Conservation (phyloP, 2,797 vertebrate species). For the Crenichthys baileyi region DNA sequence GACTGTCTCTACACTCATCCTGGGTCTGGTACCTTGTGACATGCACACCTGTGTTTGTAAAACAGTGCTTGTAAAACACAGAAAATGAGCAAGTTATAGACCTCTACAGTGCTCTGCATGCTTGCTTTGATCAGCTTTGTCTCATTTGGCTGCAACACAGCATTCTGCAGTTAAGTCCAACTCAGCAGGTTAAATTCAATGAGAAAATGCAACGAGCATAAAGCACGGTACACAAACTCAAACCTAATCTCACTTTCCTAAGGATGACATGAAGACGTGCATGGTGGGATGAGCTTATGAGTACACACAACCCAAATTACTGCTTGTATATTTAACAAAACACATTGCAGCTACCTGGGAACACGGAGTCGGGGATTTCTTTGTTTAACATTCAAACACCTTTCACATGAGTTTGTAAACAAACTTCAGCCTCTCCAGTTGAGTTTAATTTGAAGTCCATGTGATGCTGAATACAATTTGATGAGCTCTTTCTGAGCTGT, state of each 20-base stretch:
- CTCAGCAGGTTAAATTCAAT: slow-evolving; percentile 70
- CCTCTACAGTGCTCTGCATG: slow-evolving; percentile 53
- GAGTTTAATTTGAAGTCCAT: slow-evolving; percentile 58
- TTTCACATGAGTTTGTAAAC: slow-evolving; percentile 59
- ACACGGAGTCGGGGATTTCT: slow-evolving; percentile 36
- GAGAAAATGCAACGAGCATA: slow-evolving; percentile 68
- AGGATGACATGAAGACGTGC: slow-evolving; percentile 40
- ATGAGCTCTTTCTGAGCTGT: slow-evolving; percentile 60
- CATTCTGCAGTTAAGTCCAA: slow-evolving; percentile 53
- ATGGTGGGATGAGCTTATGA: slow-evolving; percentile 27
- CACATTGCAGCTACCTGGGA: slow-evolving; percentile 33
- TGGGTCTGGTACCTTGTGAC: slow-evolving; percentile 41
- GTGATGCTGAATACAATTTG: slow-evolving; percentile 51
- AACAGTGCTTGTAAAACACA: slow-evolving; percentile 9
- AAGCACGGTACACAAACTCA: slow-evolving; percentile 61
- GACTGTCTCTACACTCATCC: slow-evolving; percentile 26
- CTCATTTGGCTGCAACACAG: slow-evolving; percentile 43
- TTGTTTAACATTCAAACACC: slow-evolving; percentile 62
- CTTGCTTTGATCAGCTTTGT: slow-evolving; percentile 59
- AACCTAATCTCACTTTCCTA: slow-evolving; percentile 45
- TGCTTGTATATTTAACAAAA: slow-evolving; percentile 50
- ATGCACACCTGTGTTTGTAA: slow-evolving; percentile 47
- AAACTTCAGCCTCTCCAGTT: slow-evolving; percentile 53
- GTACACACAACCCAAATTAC: slow-evolving; percentile 34
- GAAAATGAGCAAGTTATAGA: slow-evolving; percentile 58